Percentiles rank a stretch among this genome's conserved stretches.
These are phyloP conservation scores for Rhombomys opimus DNA, from an alignment of 2,113 vertebrate genomes.

Conservation along the genomic window DNA sequence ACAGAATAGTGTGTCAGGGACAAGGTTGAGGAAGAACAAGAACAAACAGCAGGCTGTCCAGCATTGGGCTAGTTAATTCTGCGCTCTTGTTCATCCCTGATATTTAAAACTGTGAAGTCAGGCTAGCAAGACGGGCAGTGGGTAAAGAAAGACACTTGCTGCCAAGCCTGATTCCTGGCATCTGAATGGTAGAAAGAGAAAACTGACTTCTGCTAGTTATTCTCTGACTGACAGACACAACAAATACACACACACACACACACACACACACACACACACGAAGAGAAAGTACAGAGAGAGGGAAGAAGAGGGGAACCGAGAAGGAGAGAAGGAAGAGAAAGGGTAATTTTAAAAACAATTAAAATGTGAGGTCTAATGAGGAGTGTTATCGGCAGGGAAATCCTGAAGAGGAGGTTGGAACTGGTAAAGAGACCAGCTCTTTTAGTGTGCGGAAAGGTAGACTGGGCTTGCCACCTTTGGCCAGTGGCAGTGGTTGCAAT, in stretches of 20 bases:
- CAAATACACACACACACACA: neutral
- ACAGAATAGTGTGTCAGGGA: neutral
- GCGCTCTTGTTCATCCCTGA: neutral
- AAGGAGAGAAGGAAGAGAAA: neutral
- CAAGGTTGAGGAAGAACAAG: neutral
- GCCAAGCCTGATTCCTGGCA: neutral
- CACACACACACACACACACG: neutral
- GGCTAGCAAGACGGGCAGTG: neutral
- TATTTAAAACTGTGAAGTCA: neutral
- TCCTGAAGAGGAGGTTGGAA: too few relatives aligned
- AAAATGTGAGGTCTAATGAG: neutral
- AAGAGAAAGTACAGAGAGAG: neutral
- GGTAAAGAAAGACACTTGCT: neutral
- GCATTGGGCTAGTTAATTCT: neutral
- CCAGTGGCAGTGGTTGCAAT: neutral
- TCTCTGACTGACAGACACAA: neutral
- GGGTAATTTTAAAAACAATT: neutral
- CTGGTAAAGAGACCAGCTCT: neutral
- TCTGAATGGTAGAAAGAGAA: neutral
- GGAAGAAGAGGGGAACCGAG: neutral
- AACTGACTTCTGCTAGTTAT: neutral
- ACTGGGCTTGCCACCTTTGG: too few relatives aligned
- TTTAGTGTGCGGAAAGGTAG: neutral
- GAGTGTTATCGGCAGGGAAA: neutral
- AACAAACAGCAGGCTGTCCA: neutral